Evolutionary conservation across 2,797 vertebrate species (phyloP).

Genomic region (Cyclura pinguis): DNA sequence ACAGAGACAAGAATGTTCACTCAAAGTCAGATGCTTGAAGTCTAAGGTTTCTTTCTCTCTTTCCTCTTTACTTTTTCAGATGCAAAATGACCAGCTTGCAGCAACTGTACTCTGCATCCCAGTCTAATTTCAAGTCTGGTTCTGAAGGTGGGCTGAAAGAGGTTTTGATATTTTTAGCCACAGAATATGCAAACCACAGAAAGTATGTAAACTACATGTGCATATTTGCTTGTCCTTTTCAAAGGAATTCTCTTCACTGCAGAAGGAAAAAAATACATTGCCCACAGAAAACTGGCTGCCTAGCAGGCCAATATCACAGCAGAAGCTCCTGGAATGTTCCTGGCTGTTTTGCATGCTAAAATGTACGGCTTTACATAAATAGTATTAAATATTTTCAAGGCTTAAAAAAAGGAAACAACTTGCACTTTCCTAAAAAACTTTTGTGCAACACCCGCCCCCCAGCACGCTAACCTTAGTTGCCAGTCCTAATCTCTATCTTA

Average conservation of each 20-base stretch:
- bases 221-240: conserved; percentile 69
- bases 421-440: conserved; percentile 19
- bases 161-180: conserved; percentile 77
- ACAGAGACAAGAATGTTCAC: conserved; percentile 69
- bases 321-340: conserved; percentile 74
- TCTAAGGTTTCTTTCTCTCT: conserved; percentile 70
- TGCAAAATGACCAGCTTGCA: conserved; percentile 68
- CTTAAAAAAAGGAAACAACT: background rate
- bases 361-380: conserved; percentile 67
- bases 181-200: conserved; percentile 78
- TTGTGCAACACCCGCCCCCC: background rate
- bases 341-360: conserved; percentile 65
- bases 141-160: conserved; percentile 65
- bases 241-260: conserved; percentile 76
- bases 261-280: conserved; percentile 59
- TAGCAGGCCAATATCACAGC: conserved; percentile 57
- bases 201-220: conserved; percentile 79
- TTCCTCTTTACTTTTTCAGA: conserved; percentile 75
- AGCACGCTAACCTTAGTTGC: background rate
- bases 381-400: conserved; percentile 54
- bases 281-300: conserved; percentile 72
- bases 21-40: conserved; percentile 71
- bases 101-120: conserved; percentile 59
- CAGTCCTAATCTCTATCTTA: conserved; percentile 32
- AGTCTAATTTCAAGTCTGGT: conserved; percentile 67